Evolutionary conservation across 2,888 invertebrate genomes (phyloP).

Genomic region (Pecten maximus): DNA sequence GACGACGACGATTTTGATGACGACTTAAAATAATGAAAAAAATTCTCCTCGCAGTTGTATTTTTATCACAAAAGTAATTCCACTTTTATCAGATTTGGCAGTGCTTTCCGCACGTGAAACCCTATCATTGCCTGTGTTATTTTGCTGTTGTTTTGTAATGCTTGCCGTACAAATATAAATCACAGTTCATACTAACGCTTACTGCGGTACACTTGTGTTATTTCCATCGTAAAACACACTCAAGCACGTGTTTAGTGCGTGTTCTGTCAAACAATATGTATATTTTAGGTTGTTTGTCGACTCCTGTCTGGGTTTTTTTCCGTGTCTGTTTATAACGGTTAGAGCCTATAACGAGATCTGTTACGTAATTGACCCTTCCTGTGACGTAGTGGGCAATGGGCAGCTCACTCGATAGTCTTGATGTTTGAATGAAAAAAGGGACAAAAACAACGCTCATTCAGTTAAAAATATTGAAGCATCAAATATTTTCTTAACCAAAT

Average conservation of each 20-base stretch:
- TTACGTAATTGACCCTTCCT: background rate
- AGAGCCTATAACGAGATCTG: background rate
- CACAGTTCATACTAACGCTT: background rate
- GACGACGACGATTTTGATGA: too few species aligned
- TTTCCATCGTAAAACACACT: background rate
- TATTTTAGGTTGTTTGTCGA: background rate
- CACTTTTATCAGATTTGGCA: background rate
- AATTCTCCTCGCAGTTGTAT: too few species aligned
- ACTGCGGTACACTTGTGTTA: background rate
- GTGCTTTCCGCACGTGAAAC: background rate
- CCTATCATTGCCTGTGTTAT: background rate
- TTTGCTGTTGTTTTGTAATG: background rate
- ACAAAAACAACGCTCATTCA: too few species aligned
- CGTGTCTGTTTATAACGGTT: background rate
- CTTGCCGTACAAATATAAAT: background rate
- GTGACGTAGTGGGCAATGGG: background rate
- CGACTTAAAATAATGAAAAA: too few species aligned
- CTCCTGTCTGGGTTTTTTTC: background rate
- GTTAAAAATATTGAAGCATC: too few species aligned
- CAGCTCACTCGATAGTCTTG: background rate
- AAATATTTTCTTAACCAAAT: too few species aligned
- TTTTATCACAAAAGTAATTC: background rate
- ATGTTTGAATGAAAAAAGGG: too few species aligned
- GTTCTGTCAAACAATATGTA: background rate
- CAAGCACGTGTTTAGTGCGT: background rate